phyloP scores from a whole-genome alignment of 2,113 vertebrate genomes.

The Epinephelus cyanopodus region DNA sequence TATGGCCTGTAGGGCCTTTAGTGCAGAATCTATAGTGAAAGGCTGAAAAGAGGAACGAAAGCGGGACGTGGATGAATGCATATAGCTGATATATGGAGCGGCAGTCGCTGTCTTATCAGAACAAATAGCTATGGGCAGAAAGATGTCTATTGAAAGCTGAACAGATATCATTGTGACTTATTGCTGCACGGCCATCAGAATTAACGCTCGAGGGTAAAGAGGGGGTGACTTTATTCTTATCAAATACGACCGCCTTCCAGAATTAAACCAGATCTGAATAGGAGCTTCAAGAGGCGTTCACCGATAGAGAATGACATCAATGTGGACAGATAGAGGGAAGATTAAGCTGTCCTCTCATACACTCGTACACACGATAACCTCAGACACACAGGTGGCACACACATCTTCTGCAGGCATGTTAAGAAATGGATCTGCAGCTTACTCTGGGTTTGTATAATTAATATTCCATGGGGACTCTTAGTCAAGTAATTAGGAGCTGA shows the following conservation, averaged over 20 bases:
- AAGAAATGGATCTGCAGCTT: slow-evolving; percentile 42
- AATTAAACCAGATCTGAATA: neutral
- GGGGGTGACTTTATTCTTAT: slow-evolving; percentile 27
- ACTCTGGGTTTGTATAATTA: slow-evolving; percentile 64
- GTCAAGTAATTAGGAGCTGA: slow-evolving; percentile 68
- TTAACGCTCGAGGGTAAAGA: slow-evolving; percentile 16
- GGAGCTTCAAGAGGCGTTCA: neutral
- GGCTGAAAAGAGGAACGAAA: neutral
- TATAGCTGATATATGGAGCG: slow-evolving; percentile 13
- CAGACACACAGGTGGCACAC: slow-evolving; percentile 17
- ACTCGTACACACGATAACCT: neutral
- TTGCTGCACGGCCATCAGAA: slow-evolving; percentile 4
- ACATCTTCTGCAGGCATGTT: slow-evolving; percentile 21
- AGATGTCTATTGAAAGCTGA: slow-evolving; percentile 30
- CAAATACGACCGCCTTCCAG: slow-evolving; percentile 2
- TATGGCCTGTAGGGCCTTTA: neutral
- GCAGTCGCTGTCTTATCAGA: slow-evolving; percentile 29
- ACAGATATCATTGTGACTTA: slow-evolving; percentile 31
- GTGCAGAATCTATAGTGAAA: neutral
- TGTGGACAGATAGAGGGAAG: neutral
- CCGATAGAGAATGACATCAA: slow-evolving; percentile 3
- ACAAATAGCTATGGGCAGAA: slow-evolving; percentile 17
- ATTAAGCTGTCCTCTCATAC: neutral
- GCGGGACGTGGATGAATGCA: neutral
- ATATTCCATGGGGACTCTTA: slow-evolving; percentile 71